Base-by-base conservation (phyloP, 2,113 vertebrate species). In the Castor canadensis region DNA sequence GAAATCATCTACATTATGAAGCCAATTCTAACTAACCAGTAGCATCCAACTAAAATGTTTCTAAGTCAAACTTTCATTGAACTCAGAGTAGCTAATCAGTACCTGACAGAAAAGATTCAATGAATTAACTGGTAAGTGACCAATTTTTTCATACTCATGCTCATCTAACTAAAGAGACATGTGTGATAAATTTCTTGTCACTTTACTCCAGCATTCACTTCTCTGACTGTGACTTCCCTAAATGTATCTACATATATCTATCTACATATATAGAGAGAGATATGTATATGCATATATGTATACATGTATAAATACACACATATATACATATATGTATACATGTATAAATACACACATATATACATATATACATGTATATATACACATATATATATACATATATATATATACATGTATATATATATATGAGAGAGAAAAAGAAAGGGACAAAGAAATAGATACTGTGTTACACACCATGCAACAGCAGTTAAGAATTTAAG, bases 41-140 rank as follows among this genome's bases (percentile, higher is more conserved):
- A 91, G 56, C 9, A 73, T 19, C 47, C 40, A 89, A 71, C 79
- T 92, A 92, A 88, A 87, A 83, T 75, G 4, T 71, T 96, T 94
- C 80, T 43, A 94, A 82, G 96, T 66, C 81, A 90, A 96, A 72
- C 12, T 95, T 95, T 66, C 58, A 83, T 35, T 96, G 89, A 94
- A 90, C 24, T 67, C 16, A 45, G 35, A 85, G 35, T 62, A 86
- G 62, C 60, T 93, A 76, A 71, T 73, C 20, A 84, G 20, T 81
- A 30, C 87, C 26, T 67, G 60, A 89, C 72, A 76, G 66, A 20
- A 95, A 38, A 91, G 32, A 83, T 67, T 72, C 69, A 75, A 58
- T 28, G 38, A 69, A 76, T 79, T 92, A 96, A 56, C 13, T 49
- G 84, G 1, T 32, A 43, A 52, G 20, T 56, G 43, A 67, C 30